Evolutionary conservation across 1,140 invertebrate genomes (phyloP).

Genomic region (Penaeus chinensis): DNA sequence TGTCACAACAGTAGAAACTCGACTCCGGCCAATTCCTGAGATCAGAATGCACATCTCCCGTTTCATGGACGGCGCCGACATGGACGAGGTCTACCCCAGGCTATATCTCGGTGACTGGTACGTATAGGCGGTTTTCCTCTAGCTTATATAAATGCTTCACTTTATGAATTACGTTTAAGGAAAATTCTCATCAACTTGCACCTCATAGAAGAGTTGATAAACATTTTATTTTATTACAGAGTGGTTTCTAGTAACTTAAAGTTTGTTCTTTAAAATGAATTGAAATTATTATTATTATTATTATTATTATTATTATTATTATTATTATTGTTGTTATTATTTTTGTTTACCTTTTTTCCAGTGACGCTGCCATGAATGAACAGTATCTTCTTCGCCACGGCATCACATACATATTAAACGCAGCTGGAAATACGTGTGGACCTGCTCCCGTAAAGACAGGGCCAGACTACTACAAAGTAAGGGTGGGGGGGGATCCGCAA

Average conservation of each 20-base stretch:
- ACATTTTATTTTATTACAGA: no score
- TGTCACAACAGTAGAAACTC: constrained; percentile 56
- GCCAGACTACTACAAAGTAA: constrained; percentile 59
- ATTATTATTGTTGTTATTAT: neutral
- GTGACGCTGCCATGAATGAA: constrained; percentile 82
- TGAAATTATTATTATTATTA: no score
- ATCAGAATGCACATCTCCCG: constrained; percentile 60
- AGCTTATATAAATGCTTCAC: no score
- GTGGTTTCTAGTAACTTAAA: no score
- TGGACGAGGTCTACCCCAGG: constrained; percentile 82
- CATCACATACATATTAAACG: constrained; percentile 88
- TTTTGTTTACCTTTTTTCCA: constrained; percentile 66
- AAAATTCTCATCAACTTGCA: no score
- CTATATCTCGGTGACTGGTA: constrained; percentile 77
- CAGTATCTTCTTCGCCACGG: constrained; percentile 79
- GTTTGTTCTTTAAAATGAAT: no score
- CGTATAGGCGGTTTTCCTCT: constrained; percentile 66
- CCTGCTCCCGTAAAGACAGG: constrained; percentile 62
- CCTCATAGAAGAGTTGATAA: no score
- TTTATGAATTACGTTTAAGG: no score
- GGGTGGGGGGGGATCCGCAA: neutral
- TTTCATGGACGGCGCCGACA: constrained; percentile 64
- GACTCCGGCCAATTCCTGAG: constrained; percentile 56
- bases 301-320: no score
- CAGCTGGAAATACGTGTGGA: constrained; percentile 73